phyloP scores from a whole-genome alignment of 2,113 vertebrate genomes.

The Struthidea cinerea region DNA sequence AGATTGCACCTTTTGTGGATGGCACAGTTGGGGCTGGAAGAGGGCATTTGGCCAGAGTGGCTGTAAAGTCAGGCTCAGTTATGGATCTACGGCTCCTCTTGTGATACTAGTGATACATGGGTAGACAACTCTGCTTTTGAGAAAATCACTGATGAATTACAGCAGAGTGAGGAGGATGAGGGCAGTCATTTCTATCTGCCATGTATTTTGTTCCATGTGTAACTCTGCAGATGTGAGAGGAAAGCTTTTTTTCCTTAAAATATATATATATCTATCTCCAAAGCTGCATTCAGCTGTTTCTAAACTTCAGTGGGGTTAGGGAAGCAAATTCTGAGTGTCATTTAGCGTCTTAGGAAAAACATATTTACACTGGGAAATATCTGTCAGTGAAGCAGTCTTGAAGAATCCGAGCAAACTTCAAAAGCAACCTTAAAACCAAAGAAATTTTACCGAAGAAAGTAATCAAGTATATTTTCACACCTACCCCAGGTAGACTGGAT shows the following conservation, averaged over 20 bases:
- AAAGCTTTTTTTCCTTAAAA: background rate
- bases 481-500: background rate
- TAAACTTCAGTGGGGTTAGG: background rate
- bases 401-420: background rate
- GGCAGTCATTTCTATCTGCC: background rate
- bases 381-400: fast-evolving
- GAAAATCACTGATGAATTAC: background rate
- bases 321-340: background rate
- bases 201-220: background rate
- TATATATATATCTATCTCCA: background rate
- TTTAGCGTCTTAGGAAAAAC: background rate
- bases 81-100: background rate
- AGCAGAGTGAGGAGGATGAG: background rate
- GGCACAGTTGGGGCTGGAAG: background rate
- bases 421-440: background rate
- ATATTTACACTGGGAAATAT: background rate
- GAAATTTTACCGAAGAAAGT: background rate
- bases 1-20: background rate
- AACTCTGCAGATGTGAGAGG: background rate
- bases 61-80: background rate
- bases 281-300: background rate
- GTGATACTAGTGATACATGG: background rate
- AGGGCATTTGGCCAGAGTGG: background rate
- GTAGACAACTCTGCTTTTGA: background rate
- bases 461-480: background rate